Evolutionary conservation across 2,888 invertebrate genomes (phyloP), one percentile per base, ranked within the genome.

Genomic region (Hypena proboscidalis): DNA sequence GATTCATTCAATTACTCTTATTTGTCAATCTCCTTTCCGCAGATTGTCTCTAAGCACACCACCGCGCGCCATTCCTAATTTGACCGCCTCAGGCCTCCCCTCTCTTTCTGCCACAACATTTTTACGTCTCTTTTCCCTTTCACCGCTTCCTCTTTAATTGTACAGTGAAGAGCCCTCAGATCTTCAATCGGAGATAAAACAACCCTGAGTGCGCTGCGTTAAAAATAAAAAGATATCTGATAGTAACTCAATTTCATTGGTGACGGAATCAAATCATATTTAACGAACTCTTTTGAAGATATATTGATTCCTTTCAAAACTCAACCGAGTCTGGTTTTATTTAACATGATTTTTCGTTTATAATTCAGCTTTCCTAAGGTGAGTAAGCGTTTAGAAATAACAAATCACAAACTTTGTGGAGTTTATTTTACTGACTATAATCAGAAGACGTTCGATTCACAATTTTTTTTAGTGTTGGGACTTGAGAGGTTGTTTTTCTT

Each of bases 1-100:
- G 26, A 62, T 63, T 58, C 47, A 62, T 63, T 58, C 47, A 54
- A 62, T 62, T 58, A 54, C 50, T 49, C 41, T 39, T 58, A 67
- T 67, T 70, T 67, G 61, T 59, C 60, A 61, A 64, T 64, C 47
- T 52, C 39, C 40, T 37, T 37, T 31, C 44, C 45, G 27, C 54
- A 51, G 46, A 60, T 50, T 54, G 57, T 54, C 58, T 56, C 35
- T 45, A 43, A 67, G 50, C 55, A 56, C 41, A 35, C 27, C 54
- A 34, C 19, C 38, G 52, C 38, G 52, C 27, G 48, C 42, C 56
- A 50, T 46, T 50, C 54, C 58, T 58, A 58, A 66, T 44, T 55
- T 50, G 31, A 22, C 27, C 29, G 57, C 51, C 48, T 47, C 46
- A 15, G 49, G 54, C 40, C 9, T 36, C 36, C 15, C 37, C 4